Percentiles rank a stretch among this genome's conserved stretches.
These are phyloP conservation scores for Bugulina stolonifera DNA, from an alignment of 2,888 invertebrate species.

Conservation along the genomic window DNA sequence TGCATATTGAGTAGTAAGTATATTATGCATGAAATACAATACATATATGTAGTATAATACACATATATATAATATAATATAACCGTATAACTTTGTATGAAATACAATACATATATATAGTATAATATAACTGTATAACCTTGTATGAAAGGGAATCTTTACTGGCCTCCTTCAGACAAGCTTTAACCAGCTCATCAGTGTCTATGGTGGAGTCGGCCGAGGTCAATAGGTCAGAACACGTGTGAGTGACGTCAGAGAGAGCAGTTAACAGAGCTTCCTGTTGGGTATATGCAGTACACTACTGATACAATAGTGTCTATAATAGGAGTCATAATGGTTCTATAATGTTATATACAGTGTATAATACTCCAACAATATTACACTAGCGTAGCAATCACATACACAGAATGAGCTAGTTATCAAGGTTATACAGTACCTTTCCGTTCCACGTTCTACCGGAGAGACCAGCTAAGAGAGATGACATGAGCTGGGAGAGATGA, in stretches of 20 bases:
- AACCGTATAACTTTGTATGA: no score
- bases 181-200: slow-evolving; percentile 56
- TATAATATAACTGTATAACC: no score
- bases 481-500: slow-evolving; percentile 58
- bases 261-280: slow-evolving; percentile 73
- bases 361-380: neutral
- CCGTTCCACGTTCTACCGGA: slow-evolving; percentile 82
- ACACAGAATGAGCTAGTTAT: neutral
- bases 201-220: neutral
- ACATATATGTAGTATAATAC: no score
- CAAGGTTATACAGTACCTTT: slow-evolving; percentile 51
- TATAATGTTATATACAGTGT: neutral
- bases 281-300: neutral
- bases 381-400: neutral
- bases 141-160: slow-evolving; percentile 75
- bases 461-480: slow-evolving; percentile 65
- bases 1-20: no score
- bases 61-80: no score
- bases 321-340: neutral
- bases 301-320: neutral
- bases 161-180: slow-evolving; percentile 70
- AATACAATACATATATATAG: no score
- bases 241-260: slow-evolving; percentile 61
- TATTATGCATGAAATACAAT: no score
- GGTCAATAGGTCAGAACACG: neutral